Percentiles rank a stretch among this genome's conserved stretches.
These are phyloP conservation scores for Lateolabrax maculatus DNA, from an alignment of 2,797 vertebrate genomes.

Conservation along the genomic window DNA sequence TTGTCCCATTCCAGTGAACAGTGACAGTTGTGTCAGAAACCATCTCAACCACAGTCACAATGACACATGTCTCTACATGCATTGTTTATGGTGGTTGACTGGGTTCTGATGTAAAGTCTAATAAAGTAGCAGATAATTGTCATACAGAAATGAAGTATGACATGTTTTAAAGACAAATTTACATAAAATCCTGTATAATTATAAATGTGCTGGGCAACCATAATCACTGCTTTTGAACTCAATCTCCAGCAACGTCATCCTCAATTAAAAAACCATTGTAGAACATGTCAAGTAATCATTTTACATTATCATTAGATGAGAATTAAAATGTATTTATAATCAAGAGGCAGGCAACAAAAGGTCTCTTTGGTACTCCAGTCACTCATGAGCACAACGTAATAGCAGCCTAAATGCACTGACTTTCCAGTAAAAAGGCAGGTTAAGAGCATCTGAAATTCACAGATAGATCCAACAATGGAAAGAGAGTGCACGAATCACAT, in stretches of 20 bases:
- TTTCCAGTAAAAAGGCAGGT: conserved; percentile 45
- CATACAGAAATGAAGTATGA: not conserved
- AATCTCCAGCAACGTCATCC: not conserved
- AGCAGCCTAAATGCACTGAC: conserved; percentile 20
- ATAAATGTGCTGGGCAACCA: not conserved
- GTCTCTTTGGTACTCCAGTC: conserved; percentile 6
- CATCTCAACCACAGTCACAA: conserved; percentile 6
- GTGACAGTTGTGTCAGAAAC: conserved; percentile 3
- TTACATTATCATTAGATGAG: conserved; percentile 1
- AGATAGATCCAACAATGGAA: conserved; percentile 44
- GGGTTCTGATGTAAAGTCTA: not conserved
- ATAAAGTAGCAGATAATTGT: not conserved
- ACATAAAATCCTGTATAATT: not conserved
- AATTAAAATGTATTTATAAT: conserved; percentile 31
- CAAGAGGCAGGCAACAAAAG: not conserved
- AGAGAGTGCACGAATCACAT: conserved; percentile 50
- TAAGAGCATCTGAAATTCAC: conserved; percentile 32
- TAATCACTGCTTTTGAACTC: conserved; percentile 22
- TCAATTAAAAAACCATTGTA: conserved; percentile 9
- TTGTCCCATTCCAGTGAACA: not conserved
- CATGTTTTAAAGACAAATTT: not conserved
- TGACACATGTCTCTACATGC: conserved; percentile 6
- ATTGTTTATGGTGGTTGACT: not conserved
- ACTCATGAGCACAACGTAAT: conserved; percentile 27
- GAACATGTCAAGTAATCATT: not conserved